Evolutionary conservation across 2,888 invertebrate genomes (phyloP).

Genomic region (Euproctis similis): DNA sequence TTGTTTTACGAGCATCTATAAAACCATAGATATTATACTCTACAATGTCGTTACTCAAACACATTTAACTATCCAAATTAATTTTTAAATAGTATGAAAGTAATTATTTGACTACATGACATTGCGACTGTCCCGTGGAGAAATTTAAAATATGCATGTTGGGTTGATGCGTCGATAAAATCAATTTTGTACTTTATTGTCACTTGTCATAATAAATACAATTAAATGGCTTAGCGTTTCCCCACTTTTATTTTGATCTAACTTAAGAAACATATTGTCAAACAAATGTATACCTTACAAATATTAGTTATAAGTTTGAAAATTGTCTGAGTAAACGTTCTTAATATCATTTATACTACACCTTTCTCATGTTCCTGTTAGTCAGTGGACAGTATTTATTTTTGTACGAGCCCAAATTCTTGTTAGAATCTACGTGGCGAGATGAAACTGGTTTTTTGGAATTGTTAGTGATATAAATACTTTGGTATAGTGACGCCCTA

Average conservation of each 20-base stretch:
- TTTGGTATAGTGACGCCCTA: constrained; percentile 65
- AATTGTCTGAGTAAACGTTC: constrained; percentile 43
- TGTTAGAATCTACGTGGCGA: constrained; percentile 65
- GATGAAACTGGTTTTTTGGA: constrained; percentile 64
- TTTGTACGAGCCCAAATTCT: constrained; percentile 70
- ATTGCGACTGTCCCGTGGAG: constrained; percentile 32
- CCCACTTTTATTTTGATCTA: constrained; percentile 46
- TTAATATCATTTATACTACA: constrained; percentile 49
- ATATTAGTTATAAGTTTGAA: constrained; percentile 40
- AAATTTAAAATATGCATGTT: constrained; percentile 54
- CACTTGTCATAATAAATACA: constrained; percentile 70
- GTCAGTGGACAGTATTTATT: constrained; percentile 72
- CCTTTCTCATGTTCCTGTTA: constrained; percentile 68
- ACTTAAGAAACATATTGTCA: constrained; percentile 31
- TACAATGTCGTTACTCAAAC: constrained; percentile 30
- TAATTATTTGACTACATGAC: constrained; percentile 39
- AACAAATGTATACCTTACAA: constrained; percentile 47
- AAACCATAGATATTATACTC: too few species aligned
- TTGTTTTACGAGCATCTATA: too few species aligned
- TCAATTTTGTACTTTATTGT: constrained; percentile 70
- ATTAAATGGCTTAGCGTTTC: constrained; percentile 55
- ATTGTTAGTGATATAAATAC: constrained; percentile 64
- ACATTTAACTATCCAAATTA: constrained; percentile 35
- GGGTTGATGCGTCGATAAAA: constrained; percentile 57
- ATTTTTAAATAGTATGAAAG: constrained; percentile 39